phyloP scores from a whole-genome alignment of 2,797 vertebrate species.

The Agapornis canus region DNA sequence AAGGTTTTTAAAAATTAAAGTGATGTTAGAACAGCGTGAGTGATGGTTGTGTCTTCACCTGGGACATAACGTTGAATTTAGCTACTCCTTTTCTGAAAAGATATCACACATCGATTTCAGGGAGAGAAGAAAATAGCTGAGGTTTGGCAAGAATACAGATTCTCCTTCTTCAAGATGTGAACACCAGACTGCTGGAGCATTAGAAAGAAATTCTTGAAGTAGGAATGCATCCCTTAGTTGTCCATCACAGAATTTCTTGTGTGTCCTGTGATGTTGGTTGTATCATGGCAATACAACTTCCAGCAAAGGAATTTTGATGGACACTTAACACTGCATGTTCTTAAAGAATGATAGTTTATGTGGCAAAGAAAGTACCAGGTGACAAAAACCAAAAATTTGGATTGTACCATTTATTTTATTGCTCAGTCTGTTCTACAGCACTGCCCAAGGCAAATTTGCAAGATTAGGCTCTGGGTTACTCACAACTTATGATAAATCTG shows the following conservation, averaged over 20 bases:
- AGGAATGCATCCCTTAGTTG: not conserved
- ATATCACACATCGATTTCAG: not conserved
- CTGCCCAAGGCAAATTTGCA: not conserved
- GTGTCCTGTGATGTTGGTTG: accelerated
- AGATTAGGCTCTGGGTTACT: not conserved
- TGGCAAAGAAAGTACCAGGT: not conserved
- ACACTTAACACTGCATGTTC: not conserved
- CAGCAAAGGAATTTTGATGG: not conserved
- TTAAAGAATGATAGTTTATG: not conserved
- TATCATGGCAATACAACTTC: not conserved
- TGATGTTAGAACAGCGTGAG: not conserved
- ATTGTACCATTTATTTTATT: not conserved
- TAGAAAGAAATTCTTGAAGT: not conserved
- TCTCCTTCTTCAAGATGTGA: not conserved
- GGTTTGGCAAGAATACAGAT: not conserved
- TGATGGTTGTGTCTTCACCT: not conserved
- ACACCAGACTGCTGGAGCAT: not conserved
- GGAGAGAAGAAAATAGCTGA: not conserved
- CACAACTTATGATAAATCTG: not conserved
- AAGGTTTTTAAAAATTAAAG: not conserved
- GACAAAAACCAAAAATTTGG: not conserved
- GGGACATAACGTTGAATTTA: not conserved
- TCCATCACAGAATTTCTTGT: not conserved
- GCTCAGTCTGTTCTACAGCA: not conserved
- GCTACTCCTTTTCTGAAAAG: not conserved